Conservation (phyloP, 2,113 vertebrate genomes). For the Aphelocoma coerulescens region DNA sequence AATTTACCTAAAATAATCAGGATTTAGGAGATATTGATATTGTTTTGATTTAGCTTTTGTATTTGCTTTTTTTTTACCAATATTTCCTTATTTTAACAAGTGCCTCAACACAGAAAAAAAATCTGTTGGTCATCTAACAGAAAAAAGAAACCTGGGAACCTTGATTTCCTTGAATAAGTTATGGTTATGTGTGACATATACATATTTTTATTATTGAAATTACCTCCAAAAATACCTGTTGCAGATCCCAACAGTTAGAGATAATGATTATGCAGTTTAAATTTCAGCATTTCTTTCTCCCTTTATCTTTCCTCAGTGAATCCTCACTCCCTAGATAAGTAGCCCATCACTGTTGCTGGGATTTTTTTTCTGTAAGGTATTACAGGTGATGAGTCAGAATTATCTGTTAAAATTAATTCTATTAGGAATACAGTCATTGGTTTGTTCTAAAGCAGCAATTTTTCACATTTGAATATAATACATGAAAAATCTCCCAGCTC, state of each 20-base stretch:
- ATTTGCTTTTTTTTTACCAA: not conserved
- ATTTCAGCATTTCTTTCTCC: not conserved
- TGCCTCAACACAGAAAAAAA: not conserved
- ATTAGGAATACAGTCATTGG: not conserved
- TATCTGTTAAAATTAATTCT: slow-evolving; percentile 19
- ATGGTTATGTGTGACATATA: not conserved
- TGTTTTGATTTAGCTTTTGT: not conserved
- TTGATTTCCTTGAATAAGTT: not conserved
- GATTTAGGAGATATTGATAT: not conserved
- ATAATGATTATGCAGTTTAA: not conserved
- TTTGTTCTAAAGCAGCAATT: not conserved
- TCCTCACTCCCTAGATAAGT: not conserved
- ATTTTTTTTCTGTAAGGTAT: not conserved
- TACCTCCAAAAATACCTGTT: not conserved
- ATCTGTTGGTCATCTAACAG: not conserved
- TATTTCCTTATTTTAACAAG: not conserved
- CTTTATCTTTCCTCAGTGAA: not conserved
- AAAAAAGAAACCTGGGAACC: not conserved
- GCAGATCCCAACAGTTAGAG: not conserved
- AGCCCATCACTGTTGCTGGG: not conserved
- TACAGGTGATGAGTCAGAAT: not conserved
- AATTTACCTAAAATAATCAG: not conserved
- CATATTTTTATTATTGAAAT: not conserved
- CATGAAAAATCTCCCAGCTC: not conserved
- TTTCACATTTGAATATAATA: not conserved